A percentile compares a stretch with the other conserved stretches of the same genome.
Conservation (phyloP, 23 tunicate species). For the Diplosoma virens region DNA sequence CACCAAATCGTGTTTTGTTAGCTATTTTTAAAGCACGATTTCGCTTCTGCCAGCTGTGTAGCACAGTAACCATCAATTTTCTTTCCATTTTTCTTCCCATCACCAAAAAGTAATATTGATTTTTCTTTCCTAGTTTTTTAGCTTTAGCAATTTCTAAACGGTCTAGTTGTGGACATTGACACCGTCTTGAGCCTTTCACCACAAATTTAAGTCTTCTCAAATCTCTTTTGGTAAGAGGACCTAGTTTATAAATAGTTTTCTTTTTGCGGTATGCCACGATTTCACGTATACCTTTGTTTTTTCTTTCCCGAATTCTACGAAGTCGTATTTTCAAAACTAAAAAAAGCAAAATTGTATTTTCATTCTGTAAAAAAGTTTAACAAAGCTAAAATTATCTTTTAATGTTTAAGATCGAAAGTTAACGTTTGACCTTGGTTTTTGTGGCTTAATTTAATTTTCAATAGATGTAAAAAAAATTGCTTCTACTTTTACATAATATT, state of each 20-base stretch:
- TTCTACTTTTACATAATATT: too few species aligned
- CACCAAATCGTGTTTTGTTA: background rate
- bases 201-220: slow-evolving; percentile 28
- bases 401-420: too few species aligned
- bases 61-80: slow-evolving; percentile 55
- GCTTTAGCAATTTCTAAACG: background rate
- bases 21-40: slow-evolving; percentile 27
- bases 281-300: slow-evolving; percentile 38
- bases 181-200: slow-evolving; percentile 27
- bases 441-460: too few species aligned
- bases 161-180: slow-evolving; percentile 43
- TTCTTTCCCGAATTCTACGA: slow-evolving; percentile 2
- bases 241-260: slow-evolving; percentile 47
- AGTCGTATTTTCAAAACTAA: slow-evolving; percentile 27
- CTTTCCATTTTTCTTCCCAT: slow-evolving; percentile 81
- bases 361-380: background rate
- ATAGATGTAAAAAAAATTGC: too few species aligned
- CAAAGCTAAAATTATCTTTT: too few species aligned
- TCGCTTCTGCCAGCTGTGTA: slow-evolving; percentile 68
- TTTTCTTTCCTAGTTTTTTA: slow-evolving; percentile 35
- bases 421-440: too few species aligned
- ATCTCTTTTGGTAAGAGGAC: slow-evolving; percentile 49
- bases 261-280: slow-evolving; percentile 25
- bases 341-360: background rate
- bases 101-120: slow-evolving; percentile 47